phyloP scores from a whole-genome alignment of 2,888 invertebrate genomes.

The Asteroscopus sphinx region DNA sequence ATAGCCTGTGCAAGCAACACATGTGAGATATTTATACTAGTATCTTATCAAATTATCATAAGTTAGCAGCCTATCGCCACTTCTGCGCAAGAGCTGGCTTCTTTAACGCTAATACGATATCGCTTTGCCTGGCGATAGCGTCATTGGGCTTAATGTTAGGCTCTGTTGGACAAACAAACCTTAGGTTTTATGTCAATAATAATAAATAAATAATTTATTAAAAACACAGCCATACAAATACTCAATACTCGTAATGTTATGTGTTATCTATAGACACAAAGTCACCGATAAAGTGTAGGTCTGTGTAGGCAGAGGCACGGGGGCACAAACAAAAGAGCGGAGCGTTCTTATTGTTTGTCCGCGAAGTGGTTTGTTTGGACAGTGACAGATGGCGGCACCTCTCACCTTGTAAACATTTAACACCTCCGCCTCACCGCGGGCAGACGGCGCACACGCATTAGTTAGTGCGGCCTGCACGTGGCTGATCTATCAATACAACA shows the following conservation, averaged over 20 bases:
- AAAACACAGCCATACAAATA: too few species aligned
- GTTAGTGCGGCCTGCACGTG: conserved; percentile 51
- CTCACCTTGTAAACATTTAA: conserved; percentile 80
- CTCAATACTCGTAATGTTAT: background rate
- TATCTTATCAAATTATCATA: conserved; percentile 22
- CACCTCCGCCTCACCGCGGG: conserved; percentile 64
- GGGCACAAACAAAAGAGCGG: conserved; percentile 53
- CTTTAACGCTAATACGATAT: conserved; percentile 24
- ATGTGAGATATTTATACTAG: conserved; percentile 21
- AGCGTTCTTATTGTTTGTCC: conserved; percentile 57
- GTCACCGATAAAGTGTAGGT: background rate
- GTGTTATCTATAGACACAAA: background rate
- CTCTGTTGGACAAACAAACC: background rate
- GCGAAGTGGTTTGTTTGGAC: conserved; percentile 70
- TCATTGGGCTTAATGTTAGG: background rate
- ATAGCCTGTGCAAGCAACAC: conserved; percentile 7
- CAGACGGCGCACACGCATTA: conserved; percentile 57
- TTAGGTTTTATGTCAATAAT: background rate
- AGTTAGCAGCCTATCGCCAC: conserved; percentile 32
- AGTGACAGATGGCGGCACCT: conserved; percentile 75
- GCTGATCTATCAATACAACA: conserved; percentile 63
- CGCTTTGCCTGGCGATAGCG: conserved; percentile 5
- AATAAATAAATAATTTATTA: too few species aligned
- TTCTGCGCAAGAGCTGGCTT: conserved; percentile 10
- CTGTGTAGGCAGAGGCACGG: background rate